Base-by-base conservation (phyloP, 2,113 vertebrate genomes). In the Leucoraja erinaceus region DNA sequence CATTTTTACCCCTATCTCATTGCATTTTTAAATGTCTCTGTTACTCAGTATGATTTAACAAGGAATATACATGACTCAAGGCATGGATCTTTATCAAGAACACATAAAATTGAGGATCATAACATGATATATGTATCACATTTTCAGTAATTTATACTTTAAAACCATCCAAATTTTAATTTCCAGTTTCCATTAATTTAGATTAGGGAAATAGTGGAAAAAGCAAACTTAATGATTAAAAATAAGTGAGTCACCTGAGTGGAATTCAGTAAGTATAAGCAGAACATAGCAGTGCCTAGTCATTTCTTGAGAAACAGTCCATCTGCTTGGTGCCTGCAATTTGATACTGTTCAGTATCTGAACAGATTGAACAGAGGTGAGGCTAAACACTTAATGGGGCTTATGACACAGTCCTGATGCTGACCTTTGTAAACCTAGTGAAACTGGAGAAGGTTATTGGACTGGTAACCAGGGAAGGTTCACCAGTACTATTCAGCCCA, bases 1-100 rank as follows among this genome's bases (percentile, higher is more conserved):
- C n/a, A n/a, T n/a, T n/a, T n/a, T n/a, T n/a, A n/a, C n/a, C n/a
- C n/a, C 33, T 47, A 91, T 28, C 38, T 72, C 31, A 20, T 33
- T 88, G 86, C 0, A 68, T 3, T 90, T 70, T 70, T 12, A 91
- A 1, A 72, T 91, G 33, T 91, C n/a, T 7, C 38, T 18, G 16
- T 47, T 70, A 3, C 18, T 88, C 28, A 83, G 93, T 94, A 88
- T 93, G 93, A 94, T 94, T 90, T 94, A 94, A 95, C 93, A 61
- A 93, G 18, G 31, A 93, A 94, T 93, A 94, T 95, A 94, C 94
- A 95, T 95, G 94, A 95, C 86, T 93, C 93, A 93, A 95, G 94
- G 95, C 93, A 94, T 90, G 94, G 93, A 94, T 94, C 95, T 94
- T 33, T 94, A 90, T 94, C 94, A 94, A 94, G 33, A 94, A 94